Evolutionary conservation across 2,113 vertebrate genomes (phyloP).

Genomic region (Athene noctua): DNA sequence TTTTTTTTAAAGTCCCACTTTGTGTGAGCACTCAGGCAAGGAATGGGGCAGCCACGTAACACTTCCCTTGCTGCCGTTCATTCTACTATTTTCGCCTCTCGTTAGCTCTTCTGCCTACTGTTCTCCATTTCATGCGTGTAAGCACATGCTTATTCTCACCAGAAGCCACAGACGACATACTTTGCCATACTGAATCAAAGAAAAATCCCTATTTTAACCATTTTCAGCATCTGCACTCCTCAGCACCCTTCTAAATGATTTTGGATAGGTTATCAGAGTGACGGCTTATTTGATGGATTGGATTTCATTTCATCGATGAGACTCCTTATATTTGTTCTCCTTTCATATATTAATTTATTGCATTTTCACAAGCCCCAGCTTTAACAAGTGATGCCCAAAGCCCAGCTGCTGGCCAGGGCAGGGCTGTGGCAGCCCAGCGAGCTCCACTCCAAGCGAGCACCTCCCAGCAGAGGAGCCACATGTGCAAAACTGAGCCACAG

Average conservation of each 20-base stretch:
- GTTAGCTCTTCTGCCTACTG: background rate
- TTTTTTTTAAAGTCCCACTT: background rate
- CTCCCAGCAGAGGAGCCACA: background rate
- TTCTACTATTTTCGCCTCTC: background rate
- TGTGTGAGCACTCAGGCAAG: background rate
- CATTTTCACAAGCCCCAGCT: background rate
- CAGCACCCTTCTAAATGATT: background rate
- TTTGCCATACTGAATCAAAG: background rate
- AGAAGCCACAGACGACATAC: background rate
- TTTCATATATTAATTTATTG: background rate
- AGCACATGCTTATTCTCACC: background rate
- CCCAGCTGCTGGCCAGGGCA: background rate
- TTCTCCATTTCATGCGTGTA: background rate
- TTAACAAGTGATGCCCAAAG: background rate
- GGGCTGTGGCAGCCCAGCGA: background rate
- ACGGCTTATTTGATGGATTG: background rate
- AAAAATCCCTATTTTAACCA: background rate
- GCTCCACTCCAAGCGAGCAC: rapidly evolving
- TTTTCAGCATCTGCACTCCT: background rate
- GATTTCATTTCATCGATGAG: background rate
- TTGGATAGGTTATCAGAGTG: background rate
- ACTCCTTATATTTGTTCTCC: background rate
- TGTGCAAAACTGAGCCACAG: background rate
- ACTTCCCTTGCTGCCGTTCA: background rate
- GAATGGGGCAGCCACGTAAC: background rate